Evolutionary conservation across 1,140 invertebrate genomes (phyloP).

Genomic region (Thaumatotibia leucotreta): DNA sequence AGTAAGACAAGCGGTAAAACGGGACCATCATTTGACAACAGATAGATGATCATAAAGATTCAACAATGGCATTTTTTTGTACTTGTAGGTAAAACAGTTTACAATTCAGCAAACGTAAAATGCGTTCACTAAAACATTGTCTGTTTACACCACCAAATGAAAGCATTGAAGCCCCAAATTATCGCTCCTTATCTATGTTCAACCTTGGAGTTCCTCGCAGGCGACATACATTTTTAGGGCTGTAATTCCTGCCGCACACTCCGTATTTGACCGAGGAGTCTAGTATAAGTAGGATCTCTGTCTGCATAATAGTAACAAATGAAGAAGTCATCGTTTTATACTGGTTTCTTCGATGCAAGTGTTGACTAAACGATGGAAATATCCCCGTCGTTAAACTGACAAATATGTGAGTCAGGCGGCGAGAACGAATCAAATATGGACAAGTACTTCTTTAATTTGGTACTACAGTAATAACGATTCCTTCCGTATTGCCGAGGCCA

Average conservation of each 20-base stretch:
- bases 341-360: background rate
- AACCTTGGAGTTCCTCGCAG: constrained; percentile 62
- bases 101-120: constrained; percentile 20
- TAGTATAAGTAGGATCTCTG: background rate
- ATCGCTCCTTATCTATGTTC: constrained; percentile 60
- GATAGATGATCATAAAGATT: too few species aligned
- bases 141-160: background rate
- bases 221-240: constrained; percentile 48
- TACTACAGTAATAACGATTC: constrained; percentile 41
- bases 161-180: constrained; percentile 50
- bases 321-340: background rate
- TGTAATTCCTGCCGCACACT: background rate
- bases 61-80: too few species aligned
- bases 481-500: constrained; percentile 56
- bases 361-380: background rate
- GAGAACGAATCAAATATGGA: constrained; percentile 14
- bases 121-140: constrained; percentile 15
- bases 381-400: constrained; percentile 31
- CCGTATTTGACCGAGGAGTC: background rate
- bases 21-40: too few species aligned
- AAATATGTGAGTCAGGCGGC: constrained; percentile 34
- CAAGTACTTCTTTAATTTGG: constrained; percentile 37
- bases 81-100: background rate
- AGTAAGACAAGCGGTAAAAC: too few species aligned
- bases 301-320: background rate